Evolutionary conservation across 2,888 invertebrate species (phyloP).

Genomic region (Empis stercorea): DNA sequence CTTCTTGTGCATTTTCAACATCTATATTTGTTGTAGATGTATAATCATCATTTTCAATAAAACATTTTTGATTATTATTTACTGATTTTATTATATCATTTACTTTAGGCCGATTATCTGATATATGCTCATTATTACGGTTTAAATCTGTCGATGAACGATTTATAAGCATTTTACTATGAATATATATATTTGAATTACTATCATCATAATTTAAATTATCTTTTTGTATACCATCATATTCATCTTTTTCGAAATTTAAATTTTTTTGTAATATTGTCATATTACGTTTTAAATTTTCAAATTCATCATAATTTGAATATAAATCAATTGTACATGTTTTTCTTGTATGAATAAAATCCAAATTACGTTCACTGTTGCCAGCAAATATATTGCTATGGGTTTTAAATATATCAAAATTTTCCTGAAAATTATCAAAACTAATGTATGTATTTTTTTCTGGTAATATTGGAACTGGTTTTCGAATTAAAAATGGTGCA

Average conservation of each 20-base stretch:
- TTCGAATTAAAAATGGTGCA: slow-evolving; percentile 40
- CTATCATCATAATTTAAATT: not conserved
- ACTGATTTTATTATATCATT: slow-evolving; percentile 2
- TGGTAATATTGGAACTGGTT: slow-evolving; percentile 35
- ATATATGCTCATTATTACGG: slow-evolving; percentile 6
- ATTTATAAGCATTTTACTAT: no score
- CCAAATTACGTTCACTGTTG: slow-evolving; percentile 29
- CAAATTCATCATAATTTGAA: slow-evolving; percentile 28
- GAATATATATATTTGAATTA: slow-evolving; percentile 1
- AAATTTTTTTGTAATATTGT: slow-evolving; percentile 19
- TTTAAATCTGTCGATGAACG: not conserved
- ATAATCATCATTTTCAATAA: slow-evolving; percentile 25
- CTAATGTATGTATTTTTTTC: slow-evolving; percentile 33
- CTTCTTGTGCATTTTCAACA: slow-evolving; percentile 33
- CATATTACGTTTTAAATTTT: slow-evolving; percentile 23
- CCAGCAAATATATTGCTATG: slow-evolving; percentile 28
- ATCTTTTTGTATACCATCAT: not conserved
- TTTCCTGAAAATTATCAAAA: slow-evolving; percentile 27
- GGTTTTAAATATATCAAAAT: slow-evolving; percentile 30
- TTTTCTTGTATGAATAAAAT: slow-evolving; percentile 18
- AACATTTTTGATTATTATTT: slow-evolving; percentile 10
- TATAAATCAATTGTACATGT: slow-evolving; percentile 19
- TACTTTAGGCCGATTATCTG: slow-evolving; percentile 12
- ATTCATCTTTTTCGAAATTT: not conserved
- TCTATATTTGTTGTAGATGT: slow-evolving; percentile 36